Percentiles rank a stretch among this genome's conserved stretches.
Evolutionary conservation across 1,140 invertebrate genomes (phyloP).

Genomic region (Bathynomus jamesi): DNA sequence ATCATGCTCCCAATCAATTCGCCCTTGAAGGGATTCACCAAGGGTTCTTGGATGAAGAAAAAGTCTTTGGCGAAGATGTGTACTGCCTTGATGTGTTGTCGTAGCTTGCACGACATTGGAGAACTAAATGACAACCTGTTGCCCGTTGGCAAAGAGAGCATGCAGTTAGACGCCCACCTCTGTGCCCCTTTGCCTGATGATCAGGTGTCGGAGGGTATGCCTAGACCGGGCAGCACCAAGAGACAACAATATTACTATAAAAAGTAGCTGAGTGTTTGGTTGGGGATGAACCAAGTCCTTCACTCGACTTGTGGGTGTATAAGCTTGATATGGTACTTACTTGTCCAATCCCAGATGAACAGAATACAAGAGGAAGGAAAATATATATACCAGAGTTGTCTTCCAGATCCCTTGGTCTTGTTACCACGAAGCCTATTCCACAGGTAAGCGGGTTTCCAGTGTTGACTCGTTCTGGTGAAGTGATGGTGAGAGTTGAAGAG

Average conservation of each 20-base stretch:
- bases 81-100: conserved; percentile 77
- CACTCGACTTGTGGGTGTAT: conserved; percentile 55
- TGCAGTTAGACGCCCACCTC: conserved; percentile 48
- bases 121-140: conserved; percentile 86
- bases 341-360: conserved; percentile 89
- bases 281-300: conserved; percentile 20
- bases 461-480: conserved; percentile 95
- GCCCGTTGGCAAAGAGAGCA: conserved; percentile 85
- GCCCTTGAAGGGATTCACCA: conserved; percentile 76
- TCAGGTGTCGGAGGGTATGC: conserved; percentile 47
- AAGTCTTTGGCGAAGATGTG: conserved; percentile 69
- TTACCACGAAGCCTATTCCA: conserved; percentile 72
- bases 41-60: conserved; percentile 25
- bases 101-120: conserved; percentile 66
- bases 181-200: conserved; percentile 31
- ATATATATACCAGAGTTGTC: conserved; percentile 89
- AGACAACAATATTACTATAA: conserved; percentile 95
- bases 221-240: conserved; percentile 88
- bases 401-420: conserved; percentile 77
- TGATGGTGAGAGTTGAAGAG: conserved; percentile 63
- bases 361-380: conserved; percentile 82
- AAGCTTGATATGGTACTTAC: conserved; percentile 75
- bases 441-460: conserved; percentile 92
- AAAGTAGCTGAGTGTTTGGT: conserved; percentile 45
- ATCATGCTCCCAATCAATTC: conserved; percentile 95